Evolutionary conservation across 2,797 vertebrate species (phyloP), one percentile per base, ranked within the genome.

Genomic region (Oceanodroma leucorhoa): DNA sequence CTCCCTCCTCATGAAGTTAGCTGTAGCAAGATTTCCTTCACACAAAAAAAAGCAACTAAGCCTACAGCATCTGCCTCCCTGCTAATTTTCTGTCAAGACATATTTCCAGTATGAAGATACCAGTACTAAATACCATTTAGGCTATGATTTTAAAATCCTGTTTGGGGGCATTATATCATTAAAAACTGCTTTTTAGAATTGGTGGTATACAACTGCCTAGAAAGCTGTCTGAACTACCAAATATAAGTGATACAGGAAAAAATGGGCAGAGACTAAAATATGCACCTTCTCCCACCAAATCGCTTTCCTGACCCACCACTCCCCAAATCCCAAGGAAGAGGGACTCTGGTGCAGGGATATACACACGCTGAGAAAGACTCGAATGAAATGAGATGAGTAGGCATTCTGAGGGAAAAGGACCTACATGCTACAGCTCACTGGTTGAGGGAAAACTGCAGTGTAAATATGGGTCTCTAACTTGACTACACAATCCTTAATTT

Each of bases 1-100:
- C 76, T 96, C 40, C 71, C 70, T 95, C 71, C 67, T 93, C 78
- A 26, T 40, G 29, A 86, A 82, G 51, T 57, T 80, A 87, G 82
- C 67, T 95, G 76, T 62, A 95, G 89, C 79, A 73, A 85, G 40
- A 71, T 69, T 66, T 55, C 60, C 69, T 90, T 89, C 65, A 90
- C 65, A 87, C 38, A 93, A 65, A 76, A 90, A 90, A 1, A 78
- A 66, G 57, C 76, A 80, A 45, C 36, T 87, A 91, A 78, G 62
- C 71, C 88, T 70, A 61, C 14, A 18, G 51, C 70, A 85, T 34
- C 91, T 93, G 73, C 79, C 79, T 88, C 58, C 22, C 82, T 85
- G 24, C 22, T 88, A 4, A 75, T 82, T 46, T 79, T 54, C 85
- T 66, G 64, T 71, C 78, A 55, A 69, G 70, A 80, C 2, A 1